Percentiles rank a stretch among this genome's conserved stretches.
phyloP scores from a whole-genome alignment of 2,113 vertebrate species.

The Thunnus thynnus region DNA sequence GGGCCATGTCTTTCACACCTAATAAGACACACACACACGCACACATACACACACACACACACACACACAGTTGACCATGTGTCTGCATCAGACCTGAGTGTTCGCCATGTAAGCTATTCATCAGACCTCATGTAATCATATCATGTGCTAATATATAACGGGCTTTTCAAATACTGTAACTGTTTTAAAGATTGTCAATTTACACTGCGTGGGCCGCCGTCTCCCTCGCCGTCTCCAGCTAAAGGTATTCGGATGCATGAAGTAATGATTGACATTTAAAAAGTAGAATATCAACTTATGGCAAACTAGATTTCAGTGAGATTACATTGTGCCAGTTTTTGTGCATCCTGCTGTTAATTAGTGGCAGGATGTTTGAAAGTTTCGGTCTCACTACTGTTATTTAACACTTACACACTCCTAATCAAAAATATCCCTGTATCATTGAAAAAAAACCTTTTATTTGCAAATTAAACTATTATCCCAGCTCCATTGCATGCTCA shows the following conservation, averaged over 20 bases:
- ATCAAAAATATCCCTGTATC: conserved; percentile 22
- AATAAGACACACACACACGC: conserved; percentile 47
- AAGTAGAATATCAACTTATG: conserved; percentile 55
- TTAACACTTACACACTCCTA: not conserved
- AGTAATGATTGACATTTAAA: conserved; percentile 55
- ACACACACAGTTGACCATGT: conserved; percentile 46
- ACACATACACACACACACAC: conserved; percentile 30
- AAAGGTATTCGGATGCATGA: conserved; percentile 40
- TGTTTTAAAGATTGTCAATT: conserved; percentile 59
- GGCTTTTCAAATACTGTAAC: conserved; percentile 40
- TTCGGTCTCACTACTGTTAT: not conserved
- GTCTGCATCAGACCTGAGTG: conserved; percentile 47
- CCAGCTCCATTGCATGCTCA: conserved; percentile 40
- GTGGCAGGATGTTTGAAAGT: not conserved
- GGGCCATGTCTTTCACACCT: conserved; percentile 66
- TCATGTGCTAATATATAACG: conserved; percentile 63
- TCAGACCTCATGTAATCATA: conserved; percentile 70
- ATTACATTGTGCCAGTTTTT: not conserved
- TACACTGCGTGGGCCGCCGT: conserved; percentile 37
- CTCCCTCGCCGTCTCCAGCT: not conserved
- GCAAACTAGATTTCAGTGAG: not conserved
- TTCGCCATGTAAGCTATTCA: conserved; percentile 55
- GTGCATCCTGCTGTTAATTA: not conserved
- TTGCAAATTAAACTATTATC: conserved; percentile 54
- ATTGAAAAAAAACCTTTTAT: conserved; percentile 10